These are phyloP conservation scores for Carapus acus DNA, from an alignment of 2,797 vertebrate genomes.

Conservation along the genomic window DNA sequence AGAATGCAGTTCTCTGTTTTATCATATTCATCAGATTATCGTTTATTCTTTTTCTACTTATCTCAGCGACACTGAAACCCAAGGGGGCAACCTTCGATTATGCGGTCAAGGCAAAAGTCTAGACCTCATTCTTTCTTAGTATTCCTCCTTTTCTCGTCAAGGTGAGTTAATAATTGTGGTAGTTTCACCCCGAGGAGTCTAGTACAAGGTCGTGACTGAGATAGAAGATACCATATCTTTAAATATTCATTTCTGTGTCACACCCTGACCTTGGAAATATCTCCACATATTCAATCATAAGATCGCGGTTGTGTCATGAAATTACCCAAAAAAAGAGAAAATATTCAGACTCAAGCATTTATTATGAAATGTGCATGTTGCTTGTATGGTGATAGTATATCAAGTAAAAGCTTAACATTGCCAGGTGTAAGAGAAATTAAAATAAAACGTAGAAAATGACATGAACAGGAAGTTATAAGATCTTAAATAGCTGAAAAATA, in stretches of 20 bases:
- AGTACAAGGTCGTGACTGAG: conserved; percentile 37
- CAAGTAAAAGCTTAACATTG: conserved; percentile 7
- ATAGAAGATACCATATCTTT: conserved; percentile 43
- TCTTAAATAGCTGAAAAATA: too few relatives aligned
- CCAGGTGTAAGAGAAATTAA: conserved; percentile 35
- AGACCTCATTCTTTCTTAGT: background rate
- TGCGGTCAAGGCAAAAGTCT: conserved; percentile 28
- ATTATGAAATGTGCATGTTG: conserved; percentile 24
- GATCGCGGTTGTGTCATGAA: too few relatives aligned
- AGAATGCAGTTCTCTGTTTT: too few relatives aligned
- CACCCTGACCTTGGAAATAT: conserved; percentile 35
- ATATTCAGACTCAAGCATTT: conserved; percentile 19
- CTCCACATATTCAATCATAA: conserved; percentile 10
- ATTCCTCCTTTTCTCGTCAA: background rate
- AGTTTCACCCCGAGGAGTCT: conserved; percentile 34
- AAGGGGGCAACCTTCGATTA: conserved; percentile 34
- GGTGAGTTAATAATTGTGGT: background rate
- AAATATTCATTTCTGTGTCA: too few relatives aligned
- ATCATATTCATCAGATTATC: conserved; percentile 18
- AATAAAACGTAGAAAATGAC: too few relatives aligned
- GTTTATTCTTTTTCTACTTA: conserved; percentile 27
- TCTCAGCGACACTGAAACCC: conserved; percentile 19
- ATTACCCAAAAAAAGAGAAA: conserved; percentile 14
- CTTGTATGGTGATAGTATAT: conserved; percentile 8
- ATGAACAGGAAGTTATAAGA: too few relatives aligned